Percentiles rank a stretch among this genome's conserved stretches.
These are phyloP conservation scores for Drosophila trapezifrons DNA, from an alignment of 1,140 invertebrate genomes.

Conservation along the genomic window DNA sequence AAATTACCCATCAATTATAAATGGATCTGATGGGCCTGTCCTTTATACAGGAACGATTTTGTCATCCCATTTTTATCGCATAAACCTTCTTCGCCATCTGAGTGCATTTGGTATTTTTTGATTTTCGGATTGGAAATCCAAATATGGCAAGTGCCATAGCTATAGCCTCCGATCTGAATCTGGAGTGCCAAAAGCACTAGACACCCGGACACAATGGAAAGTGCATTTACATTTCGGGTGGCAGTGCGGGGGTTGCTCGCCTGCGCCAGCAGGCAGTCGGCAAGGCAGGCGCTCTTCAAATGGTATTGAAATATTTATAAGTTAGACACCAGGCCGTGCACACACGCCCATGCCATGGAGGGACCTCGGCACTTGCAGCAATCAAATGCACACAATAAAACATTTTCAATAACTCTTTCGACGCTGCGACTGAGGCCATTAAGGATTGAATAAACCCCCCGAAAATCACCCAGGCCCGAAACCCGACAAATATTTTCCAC, in stretches of 20 bases:
- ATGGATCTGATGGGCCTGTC: too few relatives aligned
- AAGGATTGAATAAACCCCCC: constrained; percentile 43
- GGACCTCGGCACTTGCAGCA: constrained; percentile 77
- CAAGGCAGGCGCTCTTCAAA: constrained; percentile 67
- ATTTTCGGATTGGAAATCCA: constrained; percentile 58
- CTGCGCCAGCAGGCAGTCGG: constrained; percentile 38
- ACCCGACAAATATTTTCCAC: constrained; percentile 48
- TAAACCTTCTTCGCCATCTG: constrained; percentile 10
- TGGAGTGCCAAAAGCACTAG: constrained; percentile 76
- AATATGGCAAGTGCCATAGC: constrained; percentile 70
- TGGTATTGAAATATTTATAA: constrained; percentile 83
- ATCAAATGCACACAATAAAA: constrained; percentile 82
- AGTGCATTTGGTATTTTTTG: constrained; percentile 34
- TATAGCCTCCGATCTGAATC: constrained; percentile 29
- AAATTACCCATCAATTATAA: too few relatives aligned
- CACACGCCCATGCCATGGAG: constrained; percentile 27
- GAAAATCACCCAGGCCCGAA: constrained; percentile 20
- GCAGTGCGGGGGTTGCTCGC: background rate
- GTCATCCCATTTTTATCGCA: background rate
- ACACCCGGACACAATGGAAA: constrained; percentile 77
- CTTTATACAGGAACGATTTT: background rate
- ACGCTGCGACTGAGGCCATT: constrained; percentile 70
- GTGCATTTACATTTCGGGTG: constrained; percentile 72
- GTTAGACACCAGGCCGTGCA: constrained; percentile 71
- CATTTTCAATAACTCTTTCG: constrained; percentile 83